A percentile compares a stretch with the other conserved stretches of the same genome.
phyloP scores from a whole-genome alignment of 2,113 vertebrate genomes.

The Cinclus cinclus region DNA sequence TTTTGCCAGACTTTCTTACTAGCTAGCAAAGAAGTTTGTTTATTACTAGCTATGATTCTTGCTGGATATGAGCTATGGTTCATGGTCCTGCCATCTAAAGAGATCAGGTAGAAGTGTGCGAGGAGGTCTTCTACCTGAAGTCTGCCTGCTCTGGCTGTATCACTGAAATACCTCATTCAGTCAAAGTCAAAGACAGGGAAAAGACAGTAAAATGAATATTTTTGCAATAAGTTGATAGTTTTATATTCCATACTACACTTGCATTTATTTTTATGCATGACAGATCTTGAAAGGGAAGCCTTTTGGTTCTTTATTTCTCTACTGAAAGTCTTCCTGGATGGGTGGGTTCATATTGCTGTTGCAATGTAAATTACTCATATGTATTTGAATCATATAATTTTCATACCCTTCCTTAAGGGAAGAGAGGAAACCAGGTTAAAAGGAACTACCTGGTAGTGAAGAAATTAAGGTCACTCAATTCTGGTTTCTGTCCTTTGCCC shows the following conservation, averaged over 20 bases:
- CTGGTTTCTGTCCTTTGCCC: background rate
- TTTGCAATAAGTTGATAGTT: background rate
- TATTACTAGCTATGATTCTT: background rate
- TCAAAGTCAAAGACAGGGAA: background rate
- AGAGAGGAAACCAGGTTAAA: background rate
- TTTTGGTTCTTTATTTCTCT: background rate
- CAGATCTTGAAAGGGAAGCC: background rate
- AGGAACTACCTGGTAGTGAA: background rate
- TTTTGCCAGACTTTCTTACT: background rate
- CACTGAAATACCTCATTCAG: background rate
- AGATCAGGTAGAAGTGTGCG: background rate
- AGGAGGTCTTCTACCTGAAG: background rate
- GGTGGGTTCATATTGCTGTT: background rate
- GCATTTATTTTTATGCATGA: background rate
- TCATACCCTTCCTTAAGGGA: background rate
- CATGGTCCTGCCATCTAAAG: background rate
- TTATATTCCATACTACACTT: background rate
- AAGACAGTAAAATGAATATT: background rate
- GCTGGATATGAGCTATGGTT: background rate
- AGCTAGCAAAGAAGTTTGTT: background rate
- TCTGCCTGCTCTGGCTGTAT: background rate
- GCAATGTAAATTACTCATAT: background rate
- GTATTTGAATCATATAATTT: background rate
- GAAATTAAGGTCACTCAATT: background rate
- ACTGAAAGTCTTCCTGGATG: background rate